Percentiles rank a stretch among this genome's conserved stretches.
These are phyloP conservation scores for Liasis olivaceus DNA, from an alignment of 2,797 vertebrate genomes.

Conservation along the genomic window DNA sequence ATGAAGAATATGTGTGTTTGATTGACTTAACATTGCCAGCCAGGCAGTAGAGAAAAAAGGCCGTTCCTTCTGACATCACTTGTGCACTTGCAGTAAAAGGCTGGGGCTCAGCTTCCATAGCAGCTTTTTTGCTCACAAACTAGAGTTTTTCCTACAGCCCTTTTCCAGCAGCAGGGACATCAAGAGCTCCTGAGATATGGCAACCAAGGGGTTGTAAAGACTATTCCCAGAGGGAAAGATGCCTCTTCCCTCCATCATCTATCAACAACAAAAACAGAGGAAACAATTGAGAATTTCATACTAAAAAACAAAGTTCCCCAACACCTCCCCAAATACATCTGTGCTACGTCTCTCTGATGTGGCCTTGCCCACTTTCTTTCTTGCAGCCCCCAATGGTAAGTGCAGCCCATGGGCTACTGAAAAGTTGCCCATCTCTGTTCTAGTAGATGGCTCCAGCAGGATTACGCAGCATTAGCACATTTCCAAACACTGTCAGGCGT, in stretches of 20 bases:
- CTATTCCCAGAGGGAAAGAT: background rate
- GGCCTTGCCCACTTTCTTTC: background rate
- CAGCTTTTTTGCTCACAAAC: background rate
- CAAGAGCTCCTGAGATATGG: background rate
- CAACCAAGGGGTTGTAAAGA: background rate
- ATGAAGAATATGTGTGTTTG: background rate
- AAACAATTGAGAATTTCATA: background rate
- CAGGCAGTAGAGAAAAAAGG: background rate
- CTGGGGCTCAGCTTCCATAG: background rate
- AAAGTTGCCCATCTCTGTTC: background rate
- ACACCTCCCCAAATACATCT: background rate
- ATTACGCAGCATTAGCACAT: background rate
- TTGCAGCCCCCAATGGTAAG: background rate
- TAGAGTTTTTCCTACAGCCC: background rate
- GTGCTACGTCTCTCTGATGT: background rate
- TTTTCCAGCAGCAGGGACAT: background rate
- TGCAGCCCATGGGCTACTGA: background rate
- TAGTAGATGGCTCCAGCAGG: background rate
- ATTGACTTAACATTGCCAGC: background rate
- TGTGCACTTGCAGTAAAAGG: background rate
- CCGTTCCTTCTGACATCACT: background rate
- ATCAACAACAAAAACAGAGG: background rate
- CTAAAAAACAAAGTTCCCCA: background rate
- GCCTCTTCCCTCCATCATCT: background rate
- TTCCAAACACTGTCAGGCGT: background rate